These are phyloP conservation scores for Chauna torquata DNA, from an alignment of 2,113 vertebrate species.

Conservation along the genomic window DNA sequence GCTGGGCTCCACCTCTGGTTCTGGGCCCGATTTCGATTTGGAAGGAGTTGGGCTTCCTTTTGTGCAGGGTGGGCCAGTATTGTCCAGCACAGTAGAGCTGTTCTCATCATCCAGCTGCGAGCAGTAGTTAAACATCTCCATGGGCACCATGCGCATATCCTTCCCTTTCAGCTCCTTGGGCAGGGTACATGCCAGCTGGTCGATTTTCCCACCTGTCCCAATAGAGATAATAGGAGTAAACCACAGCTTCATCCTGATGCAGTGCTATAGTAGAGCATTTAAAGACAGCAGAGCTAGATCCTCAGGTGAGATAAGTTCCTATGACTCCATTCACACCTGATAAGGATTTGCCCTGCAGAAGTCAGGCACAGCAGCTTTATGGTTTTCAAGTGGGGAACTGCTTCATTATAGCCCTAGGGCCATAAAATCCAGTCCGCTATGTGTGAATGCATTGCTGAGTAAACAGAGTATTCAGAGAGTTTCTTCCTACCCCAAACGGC, in stretches of 20 bases:
- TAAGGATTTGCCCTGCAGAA: background rate
- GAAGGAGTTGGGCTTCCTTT: conserved; percentile 75
- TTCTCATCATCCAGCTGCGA: conserved; percentile 93
- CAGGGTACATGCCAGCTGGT: conserved; percentile 94
- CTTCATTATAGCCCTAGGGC: background rate
- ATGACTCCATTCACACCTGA: background rate
- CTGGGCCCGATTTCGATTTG: conserved; percentile 71
- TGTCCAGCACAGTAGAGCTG: conserved; percentile 77
- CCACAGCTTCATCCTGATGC: background rate
- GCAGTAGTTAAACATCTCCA: conserved; percentile 99
- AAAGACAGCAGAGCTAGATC: background rate
- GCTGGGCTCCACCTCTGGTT: conserved; percentile 75
- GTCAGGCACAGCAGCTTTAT: background rate
- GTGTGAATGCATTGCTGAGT: background rate
- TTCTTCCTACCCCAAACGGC: background rate
- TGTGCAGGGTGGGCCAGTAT: conserved; percentile 85
- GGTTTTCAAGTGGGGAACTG: background rate
- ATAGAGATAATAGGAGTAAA: background rate
- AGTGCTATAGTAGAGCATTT: background rate
- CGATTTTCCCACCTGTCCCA: conserved; percentile 89
- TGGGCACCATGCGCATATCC: conserved; percentile 92
- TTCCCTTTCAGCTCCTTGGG: conserved; percentile 96
- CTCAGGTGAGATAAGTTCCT: background rate
- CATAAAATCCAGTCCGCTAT: background rate
- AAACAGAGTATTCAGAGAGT: background rate